Conservation (phyloP, 2,113 vertebrate species). For the Oxyura jamaicensis region DNA sequence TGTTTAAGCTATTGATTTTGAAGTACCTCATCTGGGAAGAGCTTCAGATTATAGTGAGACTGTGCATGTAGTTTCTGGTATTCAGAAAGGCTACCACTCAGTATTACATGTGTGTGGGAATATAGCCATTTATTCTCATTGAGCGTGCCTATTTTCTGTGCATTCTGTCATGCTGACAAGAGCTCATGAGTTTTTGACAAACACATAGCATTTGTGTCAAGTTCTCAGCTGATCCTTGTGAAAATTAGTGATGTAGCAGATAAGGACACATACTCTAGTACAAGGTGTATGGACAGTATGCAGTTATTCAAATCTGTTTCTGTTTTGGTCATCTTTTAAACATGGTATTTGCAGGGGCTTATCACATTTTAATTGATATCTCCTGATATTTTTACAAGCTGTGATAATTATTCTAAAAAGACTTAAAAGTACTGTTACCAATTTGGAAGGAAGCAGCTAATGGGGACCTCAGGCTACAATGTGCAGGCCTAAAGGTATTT, state of each 20-base stretch:
- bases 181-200: accelerated
- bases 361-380: not conserved
- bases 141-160: not conserved
- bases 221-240: not conserved
- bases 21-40: not conserved
- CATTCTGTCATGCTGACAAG: accelerated
- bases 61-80: not conserved
- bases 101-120: not conserved
- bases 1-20: not conserved
- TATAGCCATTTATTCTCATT: too few relatives aligned
- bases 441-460: not conserved
- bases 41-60: not conserved
- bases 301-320: not conserved
- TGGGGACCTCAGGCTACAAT: not conserved
- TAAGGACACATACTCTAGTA: not conserved
- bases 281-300: not conserved
- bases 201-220: not conserved
- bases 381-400: not conserved
- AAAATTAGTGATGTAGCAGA: not conserved
- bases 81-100: not conserved
- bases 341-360: not conserved
- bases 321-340: not conserved
- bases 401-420: not conserved
- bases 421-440: not conserved
- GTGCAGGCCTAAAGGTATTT: not conserved